These are phyloP conservation scores for Glomeris maerens DNA, from an alignment of 1,140 invertebrate species.

Conservation along the genomic window DNA sequence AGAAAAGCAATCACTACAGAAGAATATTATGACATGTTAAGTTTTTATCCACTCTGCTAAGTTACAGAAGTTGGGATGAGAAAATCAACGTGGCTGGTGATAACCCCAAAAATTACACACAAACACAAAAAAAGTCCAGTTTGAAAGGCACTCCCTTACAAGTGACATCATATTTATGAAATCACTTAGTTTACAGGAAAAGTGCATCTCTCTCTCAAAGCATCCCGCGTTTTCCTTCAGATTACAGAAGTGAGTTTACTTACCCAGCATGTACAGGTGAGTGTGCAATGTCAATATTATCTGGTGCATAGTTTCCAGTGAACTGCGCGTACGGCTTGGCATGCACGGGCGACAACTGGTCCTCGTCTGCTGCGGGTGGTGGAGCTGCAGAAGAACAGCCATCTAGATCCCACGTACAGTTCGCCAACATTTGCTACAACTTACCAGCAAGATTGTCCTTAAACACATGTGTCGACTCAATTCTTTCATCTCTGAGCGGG, in stretches of 20 bases:
- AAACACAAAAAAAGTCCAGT: too few relatives aligned
- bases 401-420: neutral
- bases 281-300: conserved; percentile 74
- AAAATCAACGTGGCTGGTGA: too few relatives aligned
- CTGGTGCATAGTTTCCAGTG: conserved; percentile 42
- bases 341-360: conserved; percentile 47
- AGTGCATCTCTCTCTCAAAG: conserved; percentile 2
- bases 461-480: conserved; percentile 13
- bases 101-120: too few relatives aligned
- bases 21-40: too few relatives aligned
- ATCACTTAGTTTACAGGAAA: too few relatives aligned
- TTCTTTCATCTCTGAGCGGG: conserved; percentile 55
- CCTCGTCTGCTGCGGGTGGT: conserved; percentile 40
- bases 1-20: too few relatives aligned
- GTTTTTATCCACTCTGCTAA: too few relatives aligned
- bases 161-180: too few relatives aligned
- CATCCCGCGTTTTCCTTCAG: neutral
- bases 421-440: neutral
- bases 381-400: conserved; percentile 30
- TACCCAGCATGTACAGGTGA: conserved; percentile 77
- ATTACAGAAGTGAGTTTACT: too few relatives aligned
- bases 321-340: conserved; percentile 35
- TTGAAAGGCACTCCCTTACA: too few relatives aligned
- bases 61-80: too few relatives aligned
- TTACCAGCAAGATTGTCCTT: conserved; percentile 6